Evolutionary conservation across 2,113 vertebrate genomes (phyloP).

Genomic region (Mohoua ochrocephala): DNA sequence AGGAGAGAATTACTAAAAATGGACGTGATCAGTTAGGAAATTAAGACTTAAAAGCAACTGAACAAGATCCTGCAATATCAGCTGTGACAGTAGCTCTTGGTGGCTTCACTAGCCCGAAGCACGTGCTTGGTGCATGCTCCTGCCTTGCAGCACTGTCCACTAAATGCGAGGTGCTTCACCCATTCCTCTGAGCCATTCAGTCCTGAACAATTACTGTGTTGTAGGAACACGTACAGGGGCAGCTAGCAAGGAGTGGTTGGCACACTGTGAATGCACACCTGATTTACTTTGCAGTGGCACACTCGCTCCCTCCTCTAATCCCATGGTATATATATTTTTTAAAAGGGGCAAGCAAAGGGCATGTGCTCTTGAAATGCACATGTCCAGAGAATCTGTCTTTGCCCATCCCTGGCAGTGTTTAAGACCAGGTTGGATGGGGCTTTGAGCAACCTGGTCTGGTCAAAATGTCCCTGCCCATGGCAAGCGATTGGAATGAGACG

Average conservation of each 20-base stretch:
- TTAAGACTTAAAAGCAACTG: not conserved
- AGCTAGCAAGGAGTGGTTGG: not conserved
- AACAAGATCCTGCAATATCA: not conserved
- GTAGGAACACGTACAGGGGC: fast-evolving
- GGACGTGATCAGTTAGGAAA: not conserved
- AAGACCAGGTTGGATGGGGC: not conserved
- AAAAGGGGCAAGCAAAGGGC: not conserved
- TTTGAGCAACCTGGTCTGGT: not conserved
- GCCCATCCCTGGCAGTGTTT: not conserved
- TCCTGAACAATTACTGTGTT: not conserved
- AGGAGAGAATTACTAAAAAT: not conserved
- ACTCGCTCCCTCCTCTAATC: not conserved
- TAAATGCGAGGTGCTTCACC: not conserved
- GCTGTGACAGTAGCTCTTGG: not conserved
- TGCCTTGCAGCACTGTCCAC: not conserved
- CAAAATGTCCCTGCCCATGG: not conserved
- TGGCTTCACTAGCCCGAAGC: not conserved
- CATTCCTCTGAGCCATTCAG: not conserved
- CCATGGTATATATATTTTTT: not conserved
- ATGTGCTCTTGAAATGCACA: not conserved
- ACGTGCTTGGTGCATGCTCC: not conserved
- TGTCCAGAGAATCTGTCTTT: not conserved
- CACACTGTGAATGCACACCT: not conserved
- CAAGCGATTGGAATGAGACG: not conserved
- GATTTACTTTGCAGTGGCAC: not conserved